Base-by-base conservation (phyloP, 2,888 invertebrate genomes). In the Harmothoe impar region DNA sequence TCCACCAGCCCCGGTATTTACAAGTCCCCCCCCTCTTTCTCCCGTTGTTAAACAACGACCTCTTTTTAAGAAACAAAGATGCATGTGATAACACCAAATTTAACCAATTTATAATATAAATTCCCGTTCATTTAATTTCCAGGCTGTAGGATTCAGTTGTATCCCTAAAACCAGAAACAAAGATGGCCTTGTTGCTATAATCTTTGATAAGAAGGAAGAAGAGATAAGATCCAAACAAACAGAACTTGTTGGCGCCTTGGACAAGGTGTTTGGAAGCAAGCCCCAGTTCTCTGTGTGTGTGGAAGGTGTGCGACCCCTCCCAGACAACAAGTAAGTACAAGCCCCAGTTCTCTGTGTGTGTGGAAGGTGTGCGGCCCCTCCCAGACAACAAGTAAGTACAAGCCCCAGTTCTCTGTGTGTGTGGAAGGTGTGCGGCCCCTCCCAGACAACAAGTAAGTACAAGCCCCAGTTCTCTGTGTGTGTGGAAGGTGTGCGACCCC, bases 81-180 rank as follows among this genome's bases (percentile, higher is more conserved):
- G 43, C 3, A 43, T 43, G 43, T 43, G 43, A 43, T 43, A 3
- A 43, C 10, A 43, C 10, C 43, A 43, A 7, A 10, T 10, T 43
- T 7, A 10, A 43, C 10, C 3, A 10, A 3, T 10, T 43, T 7
- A 43, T 7, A 43, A 7, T 3, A 43, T 20, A 62, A n/a, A 7
- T 12, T 62, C 62, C 3, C 62, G 7, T 62, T 62, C 62, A 12
- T n/a, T 77, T 17, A 25, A 25, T 68, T n/a, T 84, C 68, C 88
- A 96, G 96, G 98, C 99, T 0, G 98, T 99, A 90, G 98, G 98
- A 0, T 99, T 99, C 95, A 98, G 98, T 93, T 97, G 97, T 31
- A 97, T 99, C 93, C 98, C 98, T 0, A 97, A 97, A 3, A 97
- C 97, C 88, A 98, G 98, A 92, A 98, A 99, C 95, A 98, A 98